phyloP scores from a whole-genome alignment of 1,140 invertebrate species.

The Acromyrmex charruanus region DNA sequence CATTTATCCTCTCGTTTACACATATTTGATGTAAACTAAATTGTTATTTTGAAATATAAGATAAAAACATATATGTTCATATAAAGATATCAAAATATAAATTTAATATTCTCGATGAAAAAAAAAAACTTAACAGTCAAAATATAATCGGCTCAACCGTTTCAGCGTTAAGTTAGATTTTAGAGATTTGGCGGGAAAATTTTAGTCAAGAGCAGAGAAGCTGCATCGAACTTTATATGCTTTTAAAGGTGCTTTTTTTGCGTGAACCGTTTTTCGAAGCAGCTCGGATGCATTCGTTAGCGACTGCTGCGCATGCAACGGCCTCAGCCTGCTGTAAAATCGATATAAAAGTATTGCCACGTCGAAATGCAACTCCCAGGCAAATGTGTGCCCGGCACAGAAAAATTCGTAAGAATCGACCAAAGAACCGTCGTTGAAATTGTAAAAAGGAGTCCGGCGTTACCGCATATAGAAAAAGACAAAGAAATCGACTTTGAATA shows the following conservation, averaged over 20 bases:
- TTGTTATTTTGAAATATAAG: conserved; percentile 15
- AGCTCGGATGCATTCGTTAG: conserved; percentile 49
- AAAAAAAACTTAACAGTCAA: neutral
- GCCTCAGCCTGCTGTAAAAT: conserved; percentile 61
- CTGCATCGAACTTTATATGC: conserved; percentile 15
- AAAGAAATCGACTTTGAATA: conserved; percentile 68
- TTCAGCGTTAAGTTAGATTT: conserved; percentile 1
- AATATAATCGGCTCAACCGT: neutral
- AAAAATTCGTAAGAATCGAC: conserved; percentile 71
- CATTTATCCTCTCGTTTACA: neutral
- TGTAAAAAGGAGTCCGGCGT: conserved; percentile 45
- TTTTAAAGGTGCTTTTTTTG: conserved; percentile 44
- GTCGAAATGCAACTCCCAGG: conserved; percentile 79
- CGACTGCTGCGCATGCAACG: conserved; percentile 53
- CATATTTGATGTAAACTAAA: neutral
- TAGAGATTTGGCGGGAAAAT: neutral
- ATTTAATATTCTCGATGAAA: neutral
- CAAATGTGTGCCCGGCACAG: conserved; percentile 77
- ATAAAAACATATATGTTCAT: neutral
- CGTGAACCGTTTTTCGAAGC: conserved; percentile 36
- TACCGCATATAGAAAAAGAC: conserved; percentile 27
- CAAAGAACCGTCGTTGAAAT: conserved; percentile 72
- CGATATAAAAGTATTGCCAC: conserved; percentile 78
- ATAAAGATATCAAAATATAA: neutral
- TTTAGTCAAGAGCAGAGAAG: neutral